Percentiles rank a stretch among this genome's conserved stretches.
phyloP scores from a whole-genome alignment of 2,113 vertebrate species.

The Enhydra lutris region DNA sequence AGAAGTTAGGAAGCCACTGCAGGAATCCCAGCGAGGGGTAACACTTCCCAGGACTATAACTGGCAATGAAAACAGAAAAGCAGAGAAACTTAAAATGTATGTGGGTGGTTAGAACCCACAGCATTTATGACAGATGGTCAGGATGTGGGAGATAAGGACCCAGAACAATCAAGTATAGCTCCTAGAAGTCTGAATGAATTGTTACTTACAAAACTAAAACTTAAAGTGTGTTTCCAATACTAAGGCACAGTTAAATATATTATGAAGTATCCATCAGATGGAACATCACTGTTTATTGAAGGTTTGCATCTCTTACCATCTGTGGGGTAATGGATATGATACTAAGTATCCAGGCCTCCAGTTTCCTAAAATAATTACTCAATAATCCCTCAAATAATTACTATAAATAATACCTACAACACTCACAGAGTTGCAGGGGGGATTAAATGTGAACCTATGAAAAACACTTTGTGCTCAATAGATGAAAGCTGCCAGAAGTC shows the following conservation, averaged over 20 bases:
- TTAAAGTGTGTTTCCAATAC: constrained; percentile 14
- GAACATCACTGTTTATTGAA: neutral
- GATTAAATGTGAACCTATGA: constrained; percentile 28
- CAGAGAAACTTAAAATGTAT: neutral
- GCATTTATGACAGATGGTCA: neutral
- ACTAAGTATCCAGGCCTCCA: neutral
- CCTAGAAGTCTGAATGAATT: neutral
- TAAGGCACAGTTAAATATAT: neutral
- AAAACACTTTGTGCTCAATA: constrained; percentile 12
- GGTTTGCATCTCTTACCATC: neutral
- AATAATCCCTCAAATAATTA: constrained; percentile 11
- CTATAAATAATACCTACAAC: neutral
- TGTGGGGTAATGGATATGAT: neutral
- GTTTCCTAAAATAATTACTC: constrained; percentile 24
- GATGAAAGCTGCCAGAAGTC: constrained; percentile 16
- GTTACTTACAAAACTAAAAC: constrained; percentile 26
- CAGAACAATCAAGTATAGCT: neutral
- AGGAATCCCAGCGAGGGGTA: neutral
- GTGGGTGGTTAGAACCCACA: neutral
- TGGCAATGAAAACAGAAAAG: neutral
- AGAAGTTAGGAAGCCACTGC: neutral
- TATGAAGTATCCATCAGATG: neutral
- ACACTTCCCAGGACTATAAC: neutral
- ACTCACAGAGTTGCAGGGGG: neutral
- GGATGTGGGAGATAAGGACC: neutral